Conservation (phyloP, 2,113 vertebrate genomes). For the Albula goreensis region DNA sequence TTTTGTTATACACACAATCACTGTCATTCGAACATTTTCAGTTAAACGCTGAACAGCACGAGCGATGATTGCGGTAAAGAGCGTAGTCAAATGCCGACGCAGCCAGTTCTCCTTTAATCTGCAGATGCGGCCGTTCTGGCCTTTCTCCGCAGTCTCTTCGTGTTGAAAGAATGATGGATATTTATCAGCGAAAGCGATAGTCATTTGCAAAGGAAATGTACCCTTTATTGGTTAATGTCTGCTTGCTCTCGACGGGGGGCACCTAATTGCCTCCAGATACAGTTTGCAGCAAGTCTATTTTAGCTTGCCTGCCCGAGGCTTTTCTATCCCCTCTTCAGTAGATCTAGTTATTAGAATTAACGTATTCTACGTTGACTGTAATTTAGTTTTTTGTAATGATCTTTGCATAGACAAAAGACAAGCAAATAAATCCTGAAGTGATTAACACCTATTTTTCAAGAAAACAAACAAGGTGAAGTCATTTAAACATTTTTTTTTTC, state of each 20-base stretch:
- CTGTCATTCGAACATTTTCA: too few relatives aligned
- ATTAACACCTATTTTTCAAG: background rate
- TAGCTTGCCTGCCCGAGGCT: slow-evolving; percentile 37
- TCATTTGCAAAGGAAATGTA: slow-evolving; percentile 59
- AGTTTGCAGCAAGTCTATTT: slow-evolving; percentile 61
- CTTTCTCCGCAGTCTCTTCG: background rate
- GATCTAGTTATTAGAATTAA: slow-evolving; percentile 33
- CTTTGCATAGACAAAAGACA: slow-evolving; percentile 25
- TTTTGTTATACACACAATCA: too few relatives aligned
- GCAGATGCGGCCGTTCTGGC: background rate
- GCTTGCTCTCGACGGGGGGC: slow-evolving; percentile 45
- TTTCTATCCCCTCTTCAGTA: slow-evolving; percentile 31
- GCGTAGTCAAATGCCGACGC: background rate
- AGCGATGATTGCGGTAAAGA: background rate
- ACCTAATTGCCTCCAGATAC: slow-evolving; percentile 54
- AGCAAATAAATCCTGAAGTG: background rate
- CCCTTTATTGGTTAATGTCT: slow-evolving; percentile 58
- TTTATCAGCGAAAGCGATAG: slow-evolving; percentile 30
- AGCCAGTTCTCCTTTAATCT: background rate
- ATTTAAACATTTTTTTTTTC: too few relatives aligned
- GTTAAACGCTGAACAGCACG: too few relatives aligned
- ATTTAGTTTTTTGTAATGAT: slow-evolving; percentile 36
- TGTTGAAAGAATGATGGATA: slow-evolving; percentile 39
- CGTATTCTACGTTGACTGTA: slow-evolving; percentile 37
- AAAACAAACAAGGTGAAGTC: background rate